A percentile compares a stretch with the other conserved stretches of the same genome.
These are phyloP conservation scores for Drosophila neotestacea DNA, from an alignment of 2,888 invertebrate species.

Conservation along the genomic window DNA sequence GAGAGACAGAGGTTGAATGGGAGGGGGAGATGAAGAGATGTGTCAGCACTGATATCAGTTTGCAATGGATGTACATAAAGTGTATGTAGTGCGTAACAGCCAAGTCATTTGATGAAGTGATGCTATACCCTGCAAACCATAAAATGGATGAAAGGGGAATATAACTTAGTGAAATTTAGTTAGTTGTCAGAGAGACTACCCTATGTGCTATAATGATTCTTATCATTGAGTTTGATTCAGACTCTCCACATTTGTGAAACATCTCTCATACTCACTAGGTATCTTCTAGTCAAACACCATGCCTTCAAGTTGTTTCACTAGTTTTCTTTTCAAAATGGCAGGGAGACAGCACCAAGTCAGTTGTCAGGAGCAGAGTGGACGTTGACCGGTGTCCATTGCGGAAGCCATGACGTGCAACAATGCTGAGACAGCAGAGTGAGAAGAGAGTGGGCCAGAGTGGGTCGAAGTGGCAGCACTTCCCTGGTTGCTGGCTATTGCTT, in stretches of 20 bases:
- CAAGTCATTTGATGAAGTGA: conserved; percentile 61
- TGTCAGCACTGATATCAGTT: conserved; percentile 47
- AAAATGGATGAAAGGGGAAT: not conserved
- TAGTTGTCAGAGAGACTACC: not conserved
- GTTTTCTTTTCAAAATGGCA: conserved; percentile 42
- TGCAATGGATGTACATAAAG: conserved; percentile 10
- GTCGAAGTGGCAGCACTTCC: not conserved
- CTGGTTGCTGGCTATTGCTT: conserved; percentile 16
- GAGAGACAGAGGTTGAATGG: conserved; percentile 8
- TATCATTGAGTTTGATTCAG: not conserved
- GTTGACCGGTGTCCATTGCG: conserved; percentile 62
- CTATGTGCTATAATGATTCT: not conserved
- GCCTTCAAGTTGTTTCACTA: not conserved
- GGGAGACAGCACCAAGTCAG: conserved; percentile 32
- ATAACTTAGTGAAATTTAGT: not conserved
- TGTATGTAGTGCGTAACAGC: conserved; percentile 17
- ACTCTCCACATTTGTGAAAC: not conserved
- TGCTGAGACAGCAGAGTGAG: conserved; percentile 68
- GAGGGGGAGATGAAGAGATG: conserved; percentile 19
- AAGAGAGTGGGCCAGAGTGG: not conserved
- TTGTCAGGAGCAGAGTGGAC: conserved; percentile 33
- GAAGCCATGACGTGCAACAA: conserved; percentile 64
- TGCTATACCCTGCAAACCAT: conserved; percentile 21
- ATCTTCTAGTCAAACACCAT: not conserved
- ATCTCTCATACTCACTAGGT: not conserved